These are phyloP conservation scores for Agrotis segetum DNA, from an alignment of 2,888 invertebrate genomes.

Conservation along the genomic window DNA sequence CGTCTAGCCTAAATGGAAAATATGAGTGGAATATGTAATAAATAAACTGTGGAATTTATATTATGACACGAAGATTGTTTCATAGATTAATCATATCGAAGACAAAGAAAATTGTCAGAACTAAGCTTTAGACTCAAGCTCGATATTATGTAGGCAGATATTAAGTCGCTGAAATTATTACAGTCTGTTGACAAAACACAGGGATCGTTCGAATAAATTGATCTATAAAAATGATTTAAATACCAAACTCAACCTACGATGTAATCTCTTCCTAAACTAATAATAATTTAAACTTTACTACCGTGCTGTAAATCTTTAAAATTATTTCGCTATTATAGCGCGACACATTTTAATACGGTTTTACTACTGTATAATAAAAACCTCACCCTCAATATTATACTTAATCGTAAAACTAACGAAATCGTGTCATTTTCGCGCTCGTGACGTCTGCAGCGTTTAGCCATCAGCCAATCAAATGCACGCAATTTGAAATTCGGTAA, in stretches of 20 bases:
- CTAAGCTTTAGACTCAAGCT: constrained; percentile 15
- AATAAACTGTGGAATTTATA: constrained; percentile 55
- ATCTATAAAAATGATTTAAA: constrained; percentile 62
- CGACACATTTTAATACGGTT: constrained; percentile 49
- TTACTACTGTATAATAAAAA: constrained; percentile 49
- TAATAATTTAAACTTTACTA: constrained; percentile 65
- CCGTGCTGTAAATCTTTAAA: constrained; percentile 64
- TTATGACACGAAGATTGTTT: constrained; percentile 46
- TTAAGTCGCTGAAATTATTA: constrained; percentile 34
- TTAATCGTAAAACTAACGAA: constrained; percentile 18
- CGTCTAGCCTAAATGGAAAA: constrained; percentile 26
- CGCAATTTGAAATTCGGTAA: constrained; percentile 59
- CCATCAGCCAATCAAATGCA: constrained; percentile 56
- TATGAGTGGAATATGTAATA: constrained; percentile 44
- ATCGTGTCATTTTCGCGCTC: constrained; percentile 56
- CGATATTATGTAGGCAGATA: constrained; percentile 15
- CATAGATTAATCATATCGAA: constrained; percentile 39
- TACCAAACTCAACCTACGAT: constrained; percentile 51
- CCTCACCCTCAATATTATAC: constrained; percentile 36
- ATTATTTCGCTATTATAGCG: constrained; percentile 57
- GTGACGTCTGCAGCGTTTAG: constrained; percentile 43
- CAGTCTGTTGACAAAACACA: constrained; percentile 54
- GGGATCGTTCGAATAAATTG: constrained; percentile 50
- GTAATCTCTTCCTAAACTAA: constrained; percentile 70
- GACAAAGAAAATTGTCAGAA: constrained; percentile 44